Percentiles rank a stretch among this genome's conserved stretches.
Conservation (phyloP, 2,888 invertebrate species). For the Metopia argyrocephala region DNA sequence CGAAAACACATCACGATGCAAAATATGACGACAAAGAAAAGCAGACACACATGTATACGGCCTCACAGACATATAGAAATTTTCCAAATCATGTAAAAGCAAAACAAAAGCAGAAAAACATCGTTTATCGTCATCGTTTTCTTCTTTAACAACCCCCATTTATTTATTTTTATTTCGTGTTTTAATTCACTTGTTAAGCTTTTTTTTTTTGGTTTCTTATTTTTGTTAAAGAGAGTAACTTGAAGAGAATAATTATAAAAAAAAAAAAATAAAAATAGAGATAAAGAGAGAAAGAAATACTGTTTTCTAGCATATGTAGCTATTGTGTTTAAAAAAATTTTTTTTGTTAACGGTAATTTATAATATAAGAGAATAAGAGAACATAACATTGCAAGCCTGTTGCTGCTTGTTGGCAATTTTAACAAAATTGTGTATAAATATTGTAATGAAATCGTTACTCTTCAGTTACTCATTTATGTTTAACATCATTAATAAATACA, state of each 20-base stretch:
- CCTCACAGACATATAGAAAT: not conserved
- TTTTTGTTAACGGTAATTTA: conserved; percentile 14
- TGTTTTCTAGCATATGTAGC: no score
- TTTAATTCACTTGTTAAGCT: no score
- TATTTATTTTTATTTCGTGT: not conserved
- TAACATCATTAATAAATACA: not conserved
- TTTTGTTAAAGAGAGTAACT: conserved; percentile 31
- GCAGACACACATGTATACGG: not conserved
- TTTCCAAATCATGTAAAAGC: conserved; percentile 34
- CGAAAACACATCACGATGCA: conserved; percentile 71
- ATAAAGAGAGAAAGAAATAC: not conserved
- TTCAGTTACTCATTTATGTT: conserved; percentile 12
- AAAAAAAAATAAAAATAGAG: conserved; percentile 6
- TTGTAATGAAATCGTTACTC: conserved; percentile 51
- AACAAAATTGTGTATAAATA: not conserved
- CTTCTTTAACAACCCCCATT: conserved; percentile 31
- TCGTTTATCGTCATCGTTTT: not conserved
- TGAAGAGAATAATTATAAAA: conserved; percentile 34
- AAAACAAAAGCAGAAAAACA: conserved; percentile 1
- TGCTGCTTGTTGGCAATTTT: conserved; percentile 19
- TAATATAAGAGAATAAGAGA: not conserved
- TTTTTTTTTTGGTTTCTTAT: conserved; percentile 9
- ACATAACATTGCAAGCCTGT: conserved; percentile 27
- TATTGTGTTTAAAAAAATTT: no score
- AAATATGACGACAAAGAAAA: conserved; percentile 46